Conservation (phyloP, 2,113 vertebrate genomes). For the Girardinichthys multiradiatus region DNA sequence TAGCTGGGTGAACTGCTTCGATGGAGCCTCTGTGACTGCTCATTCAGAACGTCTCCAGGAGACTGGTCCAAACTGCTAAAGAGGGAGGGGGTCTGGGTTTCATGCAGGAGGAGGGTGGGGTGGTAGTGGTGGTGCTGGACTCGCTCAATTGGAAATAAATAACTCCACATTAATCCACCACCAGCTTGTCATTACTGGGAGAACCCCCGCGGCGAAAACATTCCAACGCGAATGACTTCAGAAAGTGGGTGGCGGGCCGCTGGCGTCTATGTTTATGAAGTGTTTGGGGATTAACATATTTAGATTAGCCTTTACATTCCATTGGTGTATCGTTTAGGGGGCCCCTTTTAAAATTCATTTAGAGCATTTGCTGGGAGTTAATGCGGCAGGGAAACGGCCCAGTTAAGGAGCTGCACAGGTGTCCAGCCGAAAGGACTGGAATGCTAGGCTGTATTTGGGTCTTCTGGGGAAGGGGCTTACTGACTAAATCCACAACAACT, state of each 20-base stretch:
- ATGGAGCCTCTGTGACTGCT: conserved; percentile 46
- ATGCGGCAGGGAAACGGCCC: conserved; percentile 17
- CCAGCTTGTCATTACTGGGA: conserved; percentile 75
- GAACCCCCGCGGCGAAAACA: conserved; percentile 77
- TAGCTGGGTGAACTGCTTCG: conserved; percentile 46
- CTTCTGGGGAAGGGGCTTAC: conserved; percentile 42
- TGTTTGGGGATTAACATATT: conserved; percentile 80
- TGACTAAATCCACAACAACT: conserved; percentile 48
- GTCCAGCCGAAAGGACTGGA: conserved; percentile 54
- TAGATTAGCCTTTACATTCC: conserved; percentile 81
- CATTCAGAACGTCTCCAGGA: conserved; percentile 38
- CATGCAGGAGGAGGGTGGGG: conserved; percentile 17
- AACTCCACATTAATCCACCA: conserved; percentile 78
- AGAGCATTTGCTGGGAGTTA: conserved; percentile 27
- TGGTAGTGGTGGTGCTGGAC: conserved; percentile 35
- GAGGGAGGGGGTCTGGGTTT: conserved; percentile 3
- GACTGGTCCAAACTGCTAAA: conserved; percentile 26
- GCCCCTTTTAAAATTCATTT: conserved; percentile 53
- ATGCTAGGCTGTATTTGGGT: conserved; percentile 43
- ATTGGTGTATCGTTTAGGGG: conserved; percentile 74
- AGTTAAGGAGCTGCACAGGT: conserved; percentile 31
- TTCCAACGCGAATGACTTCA: conserved; percentile 68
- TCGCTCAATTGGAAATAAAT: conserved; percentile 78
- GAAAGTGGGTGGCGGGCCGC: conserved; percentile 66
- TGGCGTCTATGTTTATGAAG: conserved; percentile 73